Evolutionary conservation across 2,888 invertebrate species (phyloP).

Genomic region (Zonitis immaculata): DNA sequence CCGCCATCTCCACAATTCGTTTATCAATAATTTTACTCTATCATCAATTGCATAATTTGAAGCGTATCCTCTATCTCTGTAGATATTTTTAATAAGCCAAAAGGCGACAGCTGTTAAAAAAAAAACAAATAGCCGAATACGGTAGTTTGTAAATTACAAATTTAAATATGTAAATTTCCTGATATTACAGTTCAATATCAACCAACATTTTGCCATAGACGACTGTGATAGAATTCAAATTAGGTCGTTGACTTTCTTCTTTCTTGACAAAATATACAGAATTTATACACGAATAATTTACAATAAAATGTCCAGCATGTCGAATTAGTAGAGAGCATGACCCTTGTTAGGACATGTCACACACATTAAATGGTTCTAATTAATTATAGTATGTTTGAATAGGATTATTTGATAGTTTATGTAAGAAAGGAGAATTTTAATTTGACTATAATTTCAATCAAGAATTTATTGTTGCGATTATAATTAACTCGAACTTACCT

Average conservation of each 20-base stretch:
- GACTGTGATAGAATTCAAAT: background rate
- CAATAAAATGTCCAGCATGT: background rate
- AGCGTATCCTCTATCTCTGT: too few relatives aligned
- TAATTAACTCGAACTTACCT: too few relatives aligned
- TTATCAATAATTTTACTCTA: too few relatives aligned
- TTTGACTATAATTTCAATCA: too few relatives aligned
- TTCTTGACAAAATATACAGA: background rate
- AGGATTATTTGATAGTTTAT: too few relatives aligned
- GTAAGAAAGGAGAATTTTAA: too few relatives aligned
- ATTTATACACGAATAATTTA: background rate
- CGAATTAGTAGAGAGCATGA: background rate
- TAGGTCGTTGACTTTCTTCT: background rate
- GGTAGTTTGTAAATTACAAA: slow-evolving; percentile 9
- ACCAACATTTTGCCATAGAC: slow-evolving; percentile 1
- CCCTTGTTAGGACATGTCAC: background rate
- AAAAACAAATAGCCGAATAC: slow-evolving; percentile 8
- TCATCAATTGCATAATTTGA: too few relatives aligned
- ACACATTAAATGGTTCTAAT: background rate
- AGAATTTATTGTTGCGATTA: too few relatives aligned
- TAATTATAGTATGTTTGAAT: background rate
- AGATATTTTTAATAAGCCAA: too few relatives aligned
- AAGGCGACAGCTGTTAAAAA: background rate
- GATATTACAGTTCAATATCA: background rate
- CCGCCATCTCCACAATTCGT: too few relatives aligned
- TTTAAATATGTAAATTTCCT: slow-evolving; percentile 12